phyloP scores from a whole-genome alignment of 2,888 invertebrate species.

The Hoplodrina blanda region DNA sequence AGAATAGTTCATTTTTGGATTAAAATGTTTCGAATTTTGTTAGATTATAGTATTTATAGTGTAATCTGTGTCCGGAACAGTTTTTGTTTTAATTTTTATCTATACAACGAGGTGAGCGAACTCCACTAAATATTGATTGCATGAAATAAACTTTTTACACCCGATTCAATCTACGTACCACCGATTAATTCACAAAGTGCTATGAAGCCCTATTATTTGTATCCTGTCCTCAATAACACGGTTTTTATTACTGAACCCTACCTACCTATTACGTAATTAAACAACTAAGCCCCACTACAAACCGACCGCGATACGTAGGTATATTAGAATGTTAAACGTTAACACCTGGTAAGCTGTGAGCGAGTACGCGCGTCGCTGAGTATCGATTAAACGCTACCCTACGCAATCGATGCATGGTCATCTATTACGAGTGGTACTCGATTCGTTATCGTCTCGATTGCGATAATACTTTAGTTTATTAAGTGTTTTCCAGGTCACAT shows the following conservation, averaged over 20 bases:
- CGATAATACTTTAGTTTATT: neutral
- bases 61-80: no score
- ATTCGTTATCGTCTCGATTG: constrained; percentile 30
- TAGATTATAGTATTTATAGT: no score
- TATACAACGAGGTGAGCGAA: no score
- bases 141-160: neutral
- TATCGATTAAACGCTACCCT: constrained; percentile 60
- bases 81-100: no score
- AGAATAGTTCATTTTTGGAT: no score
- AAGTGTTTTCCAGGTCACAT: no score
- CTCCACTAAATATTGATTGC: neutral
- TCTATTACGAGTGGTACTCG: constrained; percentile 32
- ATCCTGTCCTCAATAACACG: neutral
- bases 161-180: neutral
- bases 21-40: no score
- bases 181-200: neutral
- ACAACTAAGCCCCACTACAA: constrained; percentile 1
- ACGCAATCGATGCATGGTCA: constrained; percentile 42
- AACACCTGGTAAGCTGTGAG: constrained; percentile 29
- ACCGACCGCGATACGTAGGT: neutral
- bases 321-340: neutral
- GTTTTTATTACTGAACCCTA: constrained; percentile 1
- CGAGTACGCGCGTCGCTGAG: constrained; percentile 18
- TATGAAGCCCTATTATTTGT: neutral
- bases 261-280: constrained; percentile 12